These are phyloP conservation scores for Anthonomus grandis DNA, from an alignment of 1,140 invertebrate genomes.

Conservation along the genomic window DNA sequence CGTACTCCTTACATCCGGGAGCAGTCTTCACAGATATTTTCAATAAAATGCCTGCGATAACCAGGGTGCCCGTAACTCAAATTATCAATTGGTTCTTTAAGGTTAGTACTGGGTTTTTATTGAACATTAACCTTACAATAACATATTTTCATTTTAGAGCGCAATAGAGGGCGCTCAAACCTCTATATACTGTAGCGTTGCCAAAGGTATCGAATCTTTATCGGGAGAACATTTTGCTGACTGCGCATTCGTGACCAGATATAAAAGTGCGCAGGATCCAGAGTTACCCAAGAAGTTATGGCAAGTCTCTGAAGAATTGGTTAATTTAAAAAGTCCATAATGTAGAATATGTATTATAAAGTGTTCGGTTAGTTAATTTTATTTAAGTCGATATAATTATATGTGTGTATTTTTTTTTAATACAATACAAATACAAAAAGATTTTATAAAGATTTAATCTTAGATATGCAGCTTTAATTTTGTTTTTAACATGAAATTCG, in stretches of 20 bases:
- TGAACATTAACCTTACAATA: neutral
- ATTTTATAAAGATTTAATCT: too few relatives aligned
- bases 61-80: neutral
- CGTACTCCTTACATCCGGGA: constrained; percentile 81
- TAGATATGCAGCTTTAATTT: too few relatives aligned
- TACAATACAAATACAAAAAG: too few relatives aligned
- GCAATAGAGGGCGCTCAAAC: constrained; percentile 77
- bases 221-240: constrained; percentile 26
- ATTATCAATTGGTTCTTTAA: constrained; percentile 44
- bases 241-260: constrained; percentile 16
- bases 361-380: too few relatives aligned
- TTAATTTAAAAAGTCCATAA: too few relatives aligned
- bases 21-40: constrained; percentile 11
- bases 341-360: too few relatives aligned
- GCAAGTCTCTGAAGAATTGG: constrained; percentile 24
- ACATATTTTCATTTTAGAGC: constrained; percentile 57
- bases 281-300: constrained; percentile 24
- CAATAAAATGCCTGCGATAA: neutral
- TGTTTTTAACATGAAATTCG: too few relatives aligned
- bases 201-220: constrained; percentile 60
- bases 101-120: constrained; percentile 13
- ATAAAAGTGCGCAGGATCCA: constrained; percentile 18
- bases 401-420: too few relatives aligned
- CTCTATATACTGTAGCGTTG: constrained; percentile 69
- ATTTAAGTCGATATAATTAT: too few relatives aligned